Conservation (phyloP, 2,113 vertebrate species). For the Solea solea region DNA sequence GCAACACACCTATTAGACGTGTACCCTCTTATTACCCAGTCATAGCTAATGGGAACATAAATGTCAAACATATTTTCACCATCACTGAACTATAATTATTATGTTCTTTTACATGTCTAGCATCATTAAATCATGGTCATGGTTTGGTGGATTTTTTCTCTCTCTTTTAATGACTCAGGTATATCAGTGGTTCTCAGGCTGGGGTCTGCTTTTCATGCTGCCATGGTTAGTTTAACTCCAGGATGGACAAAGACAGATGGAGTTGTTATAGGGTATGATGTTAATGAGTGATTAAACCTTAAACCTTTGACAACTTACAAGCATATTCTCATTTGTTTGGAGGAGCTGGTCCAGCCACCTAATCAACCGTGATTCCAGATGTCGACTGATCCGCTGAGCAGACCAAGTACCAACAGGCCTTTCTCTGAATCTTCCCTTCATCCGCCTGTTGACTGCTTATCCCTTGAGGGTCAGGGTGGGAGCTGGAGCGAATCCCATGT, state of each 20-base stretch:
- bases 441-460: no score
- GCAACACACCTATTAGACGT: slow-evolving; percentile 15
- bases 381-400: not conserved
- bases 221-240: not conserved
- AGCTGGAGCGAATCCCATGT: no score
- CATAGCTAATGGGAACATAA: slow-evolving; percentile 14
- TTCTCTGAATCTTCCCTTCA: no score
- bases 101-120: slow-evolving; percentile 9
- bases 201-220: not conserved
- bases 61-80: slow-evolving; percentile 42
- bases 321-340: not conserved
- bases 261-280: no score
- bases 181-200: not conserved
- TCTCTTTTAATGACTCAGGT: not conserved
- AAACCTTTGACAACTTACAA: not conserved
- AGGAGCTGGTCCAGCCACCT: not conserved
- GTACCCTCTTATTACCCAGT: slow-evolving; percentile 12
- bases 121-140: not conserved
- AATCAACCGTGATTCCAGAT: not conserved
- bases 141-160: not conserved
- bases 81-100: slow-evolving; percentile 23
- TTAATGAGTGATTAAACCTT: not conserved
- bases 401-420: no score
- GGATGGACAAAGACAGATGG: not conserved
- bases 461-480: no score